Conservation (phyloP, 2,113 vertebrate genomes). For the Neodon shergylaensis region DNA sequence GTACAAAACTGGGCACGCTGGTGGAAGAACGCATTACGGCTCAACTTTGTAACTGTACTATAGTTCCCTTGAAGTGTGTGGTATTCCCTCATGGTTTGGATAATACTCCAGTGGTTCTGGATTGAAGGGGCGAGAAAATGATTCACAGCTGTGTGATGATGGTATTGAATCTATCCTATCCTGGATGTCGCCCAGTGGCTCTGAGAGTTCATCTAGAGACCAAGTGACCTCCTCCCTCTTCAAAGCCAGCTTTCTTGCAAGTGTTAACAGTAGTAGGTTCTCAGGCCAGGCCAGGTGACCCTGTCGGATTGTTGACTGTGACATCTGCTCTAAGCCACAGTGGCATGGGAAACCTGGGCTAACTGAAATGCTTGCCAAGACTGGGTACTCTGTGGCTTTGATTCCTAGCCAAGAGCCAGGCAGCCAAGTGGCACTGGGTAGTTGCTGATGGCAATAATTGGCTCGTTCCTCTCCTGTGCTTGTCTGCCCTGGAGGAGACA, state of each 20-base stretch:
- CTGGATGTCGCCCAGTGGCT: no score
- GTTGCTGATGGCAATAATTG: background rate
- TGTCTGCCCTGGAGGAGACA: background rate
- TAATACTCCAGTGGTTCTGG: conserved; percentile 9
- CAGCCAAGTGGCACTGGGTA: background rate
- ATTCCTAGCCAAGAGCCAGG: background rate
- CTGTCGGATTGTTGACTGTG: background rate
- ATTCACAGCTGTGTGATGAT: background rate
- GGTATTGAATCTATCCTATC: background rate
- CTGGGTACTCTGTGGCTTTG: no score
- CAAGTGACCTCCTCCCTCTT: background rate
- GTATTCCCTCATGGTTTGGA: background rate
- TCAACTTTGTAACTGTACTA: background rate
- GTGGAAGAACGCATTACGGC: background rate
- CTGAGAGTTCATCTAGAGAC: background rate
- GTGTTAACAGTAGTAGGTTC: background rate
- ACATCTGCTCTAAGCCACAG: background rate
- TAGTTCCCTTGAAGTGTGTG: background rate
- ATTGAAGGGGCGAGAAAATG: background rate
- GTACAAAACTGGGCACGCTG: conserved; percentile 5
- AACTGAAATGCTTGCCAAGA: background rate
- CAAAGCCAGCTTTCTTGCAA: background rate
- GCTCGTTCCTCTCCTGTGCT: background rate
- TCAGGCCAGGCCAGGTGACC: background rate
- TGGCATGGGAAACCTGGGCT: background rate